Conservation (phyloP, 2,797 vertebrate species). For the Tapirus indicus region DNA sequence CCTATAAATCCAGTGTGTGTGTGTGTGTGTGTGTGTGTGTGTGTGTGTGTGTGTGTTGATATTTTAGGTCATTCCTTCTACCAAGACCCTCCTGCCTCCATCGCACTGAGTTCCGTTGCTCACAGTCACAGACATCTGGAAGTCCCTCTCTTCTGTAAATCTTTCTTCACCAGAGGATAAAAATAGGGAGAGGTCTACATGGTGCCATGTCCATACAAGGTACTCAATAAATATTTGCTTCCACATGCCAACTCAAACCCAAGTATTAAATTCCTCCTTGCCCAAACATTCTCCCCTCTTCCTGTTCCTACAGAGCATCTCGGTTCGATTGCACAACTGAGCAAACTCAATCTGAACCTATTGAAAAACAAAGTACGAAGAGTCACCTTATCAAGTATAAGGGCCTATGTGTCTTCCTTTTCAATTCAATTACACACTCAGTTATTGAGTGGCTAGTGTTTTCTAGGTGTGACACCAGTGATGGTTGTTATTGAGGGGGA, state of each 20-base stretch:
- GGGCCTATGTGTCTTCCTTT: neutral
- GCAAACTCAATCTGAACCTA: neutral
- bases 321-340: neutral
- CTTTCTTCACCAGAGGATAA: neutral
- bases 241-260: neutral
- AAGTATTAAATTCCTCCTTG: conserved; percentile 18
- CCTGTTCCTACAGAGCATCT: neutral
- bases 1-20: neutral
- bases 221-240: conserved; percentile 55
- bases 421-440: neutral
- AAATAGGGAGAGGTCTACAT: neutral
- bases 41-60: neutral
- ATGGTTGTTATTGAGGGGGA: neutral
- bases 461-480: neutral
- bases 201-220: neutral
- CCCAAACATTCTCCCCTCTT: neutral
- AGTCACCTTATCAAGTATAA: neutral
- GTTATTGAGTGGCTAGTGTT: neutral
- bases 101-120: neutral
- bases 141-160: neutral
- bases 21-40: neutral
- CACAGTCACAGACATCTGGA: neutral
- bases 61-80: neutral
- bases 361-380: neutral
- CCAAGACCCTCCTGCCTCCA: neutral